A percentile compares a stretch with the other conserved stretches of the same genome.
These are phyloP conservation scores for Metallyticus violacea DNA, from an alignment of 2,888 invertebrate genomes.

Conservation along the genomic window DNA sequence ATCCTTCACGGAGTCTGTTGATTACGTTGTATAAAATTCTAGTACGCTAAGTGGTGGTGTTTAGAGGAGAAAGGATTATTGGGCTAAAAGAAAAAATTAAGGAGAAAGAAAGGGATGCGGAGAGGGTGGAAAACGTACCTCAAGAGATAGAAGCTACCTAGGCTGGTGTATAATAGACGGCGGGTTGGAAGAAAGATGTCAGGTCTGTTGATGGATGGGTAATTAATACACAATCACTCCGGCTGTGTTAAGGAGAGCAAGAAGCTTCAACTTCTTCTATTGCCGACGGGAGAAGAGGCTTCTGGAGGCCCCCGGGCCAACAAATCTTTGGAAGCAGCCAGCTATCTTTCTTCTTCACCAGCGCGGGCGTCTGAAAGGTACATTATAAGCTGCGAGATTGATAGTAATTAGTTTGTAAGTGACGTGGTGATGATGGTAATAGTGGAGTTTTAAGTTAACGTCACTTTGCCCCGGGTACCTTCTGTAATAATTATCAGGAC, in stretches of 20 bases:
- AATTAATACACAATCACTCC: conserved; percentile 30
- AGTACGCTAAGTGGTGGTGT: neutral
- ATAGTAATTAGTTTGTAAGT: conserved; percentile 12
- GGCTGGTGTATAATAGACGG: neutral
- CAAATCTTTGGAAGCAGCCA: neutral
- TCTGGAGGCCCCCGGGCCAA: neutral
- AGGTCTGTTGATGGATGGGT: conserved; percentile 27
- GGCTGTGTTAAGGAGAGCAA: neutral
- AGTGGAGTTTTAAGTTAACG: neutral
- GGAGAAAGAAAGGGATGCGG: neutral
- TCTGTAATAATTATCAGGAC: neutral
- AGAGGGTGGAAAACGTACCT: neutral
- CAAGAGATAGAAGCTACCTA: conserved; percentile 4
- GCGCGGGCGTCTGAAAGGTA: conserved; percentile 1
- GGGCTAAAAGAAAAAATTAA: neutral
- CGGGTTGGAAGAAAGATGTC: conserved; percentile 16
- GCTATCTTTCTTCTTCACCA: neutral
- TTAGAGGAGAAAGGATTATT: neutral
- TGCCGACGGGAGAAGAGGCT: neutral
- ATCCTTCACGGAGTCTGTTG: conserved; percentile 1
- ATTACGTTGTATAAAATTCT: conserved; percentile 6
- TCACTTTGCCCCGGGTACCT: neutral
- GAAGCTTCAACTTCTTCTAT: neutral
- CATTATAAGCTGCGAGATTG: conserved; percentile 15
- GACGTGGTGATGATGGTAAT: neutral